Conservation (phyloP, 2,888 invertebrate species). For the Eupithecia vulgata region DNA sequence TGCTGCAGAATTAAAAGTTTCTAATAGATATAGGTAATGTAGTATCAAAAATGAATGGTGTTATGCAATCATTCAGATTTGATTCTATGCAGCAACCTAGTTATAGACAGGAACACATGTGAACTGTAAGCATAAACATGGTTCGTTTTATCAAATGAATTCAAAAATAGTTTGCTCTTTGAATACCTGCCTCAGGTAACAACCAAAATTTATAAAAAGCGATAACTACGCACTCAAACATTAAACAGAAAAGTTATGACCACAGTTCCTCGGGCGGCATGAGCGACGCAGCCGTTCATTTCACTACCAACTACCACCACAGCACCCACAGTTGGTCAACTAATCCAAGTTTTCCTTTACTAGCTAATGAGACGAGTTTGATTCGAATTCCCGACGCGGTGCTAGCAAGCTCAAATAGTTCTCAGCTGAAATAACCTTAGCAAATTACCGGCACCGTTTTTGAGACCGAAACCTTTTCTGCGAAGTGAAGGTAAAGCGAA, state of each 20-base stretch:
- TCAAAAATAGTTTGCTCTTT: background rate
- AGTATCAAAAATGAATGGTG: background rate
- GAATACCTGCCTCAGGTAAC: background rate
- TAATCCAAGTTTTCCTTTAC: slow-evolving; percentile 83
- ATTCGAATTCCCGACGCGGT: slow-evolving; percentile 71
- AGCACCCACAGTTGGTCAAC: slow-evolving; percentile 69
- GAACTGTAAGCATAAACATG: background rate
- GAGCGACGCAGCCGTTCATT: slow-evolving; percentile 59
- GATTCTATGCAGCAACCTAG: background rate
- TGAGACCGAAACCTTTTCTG: background rate
- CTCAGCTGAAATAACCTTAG: slow-evolving; percentile 21
- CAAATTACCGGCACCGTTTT: background rate
- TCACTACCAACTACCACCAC: slow-evolving; percentile 53
- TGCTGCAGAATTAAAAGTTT: background rate
- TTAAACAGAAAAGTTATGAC: slow-evolving; percentile 32
- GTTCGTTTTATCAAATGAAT: background rate
- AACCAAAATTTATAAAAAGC: slow-evolving; percentile 12
- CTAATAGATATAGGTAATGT: background rate
- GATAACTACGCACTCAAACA: slow-evolving; percentile 23
- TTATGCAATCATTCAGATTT: background rate
- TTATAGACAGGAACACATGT: no score
- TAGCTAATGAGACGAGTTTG: slow-evolving; percentile 82
- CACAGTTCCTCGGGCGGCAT: slow-evolving; percentile 33
- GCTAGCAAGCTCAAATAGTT: slow-evolving; percentile 51
- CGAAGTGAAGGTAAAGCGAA: background rate